Evolutionary conservation across 1,140 invertebrate species (phyloP).

Genomic region (Drosophila micromelanica): DNA sequence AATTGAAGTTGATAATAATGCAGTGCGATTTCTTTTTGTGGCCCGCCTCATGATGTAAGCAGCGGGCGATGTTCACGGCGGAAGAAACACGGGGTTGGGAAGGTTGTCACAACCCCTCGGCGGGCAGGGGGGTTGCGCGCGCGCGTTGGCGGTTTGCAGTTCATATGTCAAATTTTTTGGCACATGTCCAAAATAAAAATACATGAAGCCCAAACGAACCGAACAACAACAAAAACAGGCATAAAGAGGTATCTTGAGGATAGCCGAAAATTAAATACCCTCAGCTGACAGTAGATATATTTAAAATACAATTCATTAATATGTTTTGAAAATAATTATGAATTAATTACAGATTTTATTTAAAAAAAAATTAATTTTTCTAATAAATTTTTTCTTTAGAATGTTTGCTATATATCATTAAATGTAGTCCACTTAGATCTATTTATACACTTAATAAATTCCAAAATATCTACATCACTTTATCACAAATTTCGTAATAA

Average conservation of each 20-base stretch:
- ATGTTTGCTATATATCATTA: too few relatives aligned
- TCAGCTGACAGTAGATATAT: too few relatives aligned
- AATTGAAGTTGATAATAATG: constrained; percentile 83
- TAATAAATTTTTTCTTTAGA: too few relatives aligned
- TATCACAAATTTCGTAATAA: too few relatives aligned
- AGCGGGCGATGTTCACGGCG: constrained; percentile 4
- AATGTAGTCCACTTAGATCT: too few relatives aligned
- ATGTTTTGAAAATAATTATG: too few relatives aligned
- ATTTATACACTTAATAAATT: not conserved
- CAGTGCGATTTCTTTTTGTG: constrained; percentile 81
- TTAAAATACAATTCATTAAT: too few relatives aligned
- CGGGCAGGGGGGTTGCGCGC: not conserved
- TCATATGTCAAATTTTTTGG: constrained; percentile 83
- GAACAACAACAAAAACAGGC: constrained; percentile 28
- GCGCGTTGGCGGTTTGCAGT: constrained; percentile 74
- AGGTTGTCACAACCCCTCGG: not conserved
- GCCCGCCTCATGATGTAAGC: constrained; percentile 71
- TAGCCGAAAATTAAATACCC: too few relatives aligned
- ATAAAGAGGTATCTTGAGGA: too few relatives aligned
- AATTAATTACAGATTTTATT: too few relatives aligned
- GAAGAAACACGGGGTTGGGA: not conserved
- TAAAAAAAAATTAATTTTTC: too few relatives aligned
- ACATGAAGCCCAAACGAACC: constrained; percentile 40
- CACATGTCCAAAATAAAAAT: constrained; percentile 76
- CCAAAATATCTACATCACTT: too few relatives aligned